Conservation (phyloP, 1,140 invertebrate genomes). For the Neuroterus valhalla region DNA sequence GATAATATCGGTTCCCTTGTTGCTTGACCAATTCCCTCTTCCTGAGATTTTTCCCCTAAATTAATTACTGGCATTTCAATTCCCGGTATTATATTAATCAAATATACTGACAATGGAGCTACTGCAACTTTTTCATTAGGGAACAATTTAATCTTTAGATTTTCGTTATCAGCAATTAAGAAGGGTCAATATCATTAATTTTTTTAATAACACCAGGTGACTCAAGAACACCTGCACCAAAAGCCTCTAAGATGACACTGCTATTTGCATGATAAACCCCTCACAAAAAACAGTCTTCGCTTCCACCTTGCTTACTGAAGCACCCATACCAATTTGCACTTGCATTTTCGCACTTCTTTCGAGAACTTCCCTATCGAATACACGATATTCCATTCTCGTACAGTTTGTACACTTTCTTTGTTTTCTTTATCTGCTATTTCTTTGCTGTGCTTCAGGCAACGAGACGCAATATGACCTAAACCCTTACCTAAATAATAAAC, state of each 20-base stretch:
- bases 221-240: not conserved
- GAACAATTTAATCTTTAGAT: not conserved
- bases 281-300: not conserved
- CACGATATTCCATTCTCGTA: too few species aligned
- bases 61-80: constrained; percentile 31
- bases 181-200: constrained; percentile 32
- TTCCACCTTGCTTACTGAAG: not conserved
- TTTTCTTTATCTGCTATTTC: too few species aligned
- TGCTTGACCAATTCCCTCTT: too few species aligned
- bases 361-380: too few species aligned
- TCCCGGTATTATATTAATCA: constrained; percentile 32
- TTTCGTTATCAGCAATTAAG: too few species aligned
- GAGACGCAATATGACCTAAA: not conserved
- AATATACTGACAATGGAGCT: constrained; percentile 26
- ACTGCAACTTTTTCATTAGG: constrained; percentile 17
- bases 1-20: not conserved
- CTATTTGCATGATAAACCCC: not conserved
- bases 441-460: not conserved
- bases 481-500: not conserved
- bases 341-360: not conserved
- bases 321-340: not conserved
- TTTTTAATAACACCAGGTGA: not conserved
- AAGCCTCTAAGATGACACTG: not conserved
- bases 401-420: too few species aligned
- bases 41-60: too few species aligned